These are phyloP conservation scores for Catamblyrhynchus diadema DNA, from an alignment of 2,797 vertebrate genomes.

Conservation along the genomic window DNA sequence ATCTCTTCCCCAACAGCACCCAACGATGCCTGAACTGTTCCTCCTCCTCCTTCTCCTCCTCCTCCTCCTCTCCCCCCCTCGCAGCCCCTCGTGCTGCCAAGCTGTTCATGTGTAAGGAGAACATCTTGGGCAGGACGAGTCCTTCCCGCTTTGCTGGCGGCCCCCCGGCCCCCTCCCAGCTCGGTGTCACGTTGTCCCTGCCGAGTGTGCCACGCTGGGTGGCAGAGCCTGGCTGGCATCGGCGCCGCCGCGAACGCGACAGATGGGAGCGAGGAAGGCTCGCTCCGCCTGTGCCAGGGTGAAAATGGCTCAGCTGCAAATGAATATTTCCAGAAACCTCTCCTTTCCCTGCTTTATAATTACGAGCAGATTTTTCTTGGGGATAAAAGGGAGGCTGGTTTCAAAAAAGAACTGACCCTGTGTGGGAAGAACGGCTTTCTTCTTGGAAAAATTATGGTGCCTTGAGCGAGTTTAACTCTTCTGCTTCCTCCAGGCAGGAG, in stretches of 20 bases:
- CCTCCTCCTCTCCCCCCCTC: background rate
- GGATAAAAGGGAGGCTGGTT: conserved; percentile 64
- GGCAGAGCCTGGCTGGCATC: conserved; percentile 51
- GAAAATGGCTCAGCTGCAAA: conserved; percentile 68
- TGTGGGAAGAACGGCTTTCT: conserved; percentile 63
- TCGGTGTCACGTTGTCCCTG: background rate
- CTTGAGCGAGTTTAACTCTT: conserved; percentile 57
- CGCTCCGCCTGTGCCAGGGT: conserved; percentile 56
- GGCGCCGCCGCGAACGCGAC: background rate
- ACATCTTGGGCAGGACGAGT: conserved; percentile 29
- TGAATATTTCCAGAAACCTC: conserved; percentile 68
- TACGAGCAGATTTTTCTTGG: conserved; percentile 65
- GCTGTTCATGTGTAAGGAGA: conserved; percentile 46
- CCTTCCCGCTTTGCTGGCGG: background rate
- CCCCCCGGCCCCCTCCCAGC: background rate
- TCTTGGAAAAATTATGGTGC: conserved; percentile 55
- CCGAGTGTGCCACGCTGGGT: conserved; percentile 20
- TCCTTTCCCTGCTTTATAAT: conserved; percentile 59
- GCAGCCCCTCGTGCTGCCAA: background rate
- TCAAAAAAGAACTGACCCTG: conserved; percentile 61
- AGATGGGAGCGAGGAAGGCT: conserved; percentile 61
- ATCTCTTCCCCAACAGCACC: background rate
- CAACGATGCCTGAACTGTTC: background rate
- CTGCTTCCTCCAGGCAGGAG: background rate
- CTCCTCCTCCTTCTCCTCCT: background rate